Percentiles rank a stretch among this genome's conserved stretches.
These are phyloP conservation scores for Ranitomeya variabilis DNA, from an alignment of 2,113 vertebrate species.

Conservation along the genomic window DNA sequence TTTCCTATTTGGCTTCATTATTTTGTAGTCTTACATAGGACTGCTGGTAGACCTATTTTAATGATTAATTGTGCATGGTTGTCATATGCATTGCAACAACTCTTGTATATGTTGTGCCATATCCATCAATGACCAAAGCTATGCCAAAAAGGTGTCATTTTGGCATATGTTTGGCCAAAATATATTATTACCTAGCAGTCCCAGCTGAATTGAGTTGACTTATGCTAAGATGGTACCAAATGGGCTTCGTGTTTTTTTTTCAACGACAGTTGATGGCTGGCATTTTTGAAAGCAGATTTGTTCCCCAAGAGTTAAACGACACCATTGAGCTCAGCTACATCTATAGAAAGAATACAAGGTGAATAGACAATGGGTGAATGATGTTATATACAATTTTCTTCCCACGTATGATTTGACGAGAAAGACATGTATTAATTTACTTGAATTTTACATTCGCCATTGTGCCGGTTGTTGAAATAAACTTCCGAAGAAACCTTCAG, in stretches of 20 bases:
- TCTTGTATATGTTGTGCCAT: not conserved
- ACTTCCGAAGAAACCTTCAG: conserved; percentile 1
- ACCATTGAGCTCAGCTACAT: not conserved
- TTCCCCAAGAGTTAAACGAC: not conserved
- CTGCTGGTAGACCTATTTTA: not conserved
- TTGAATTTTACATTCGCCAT: not conserved
- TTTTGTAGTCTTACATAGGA: not conserved
- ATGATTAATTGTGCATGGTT: not conserved
- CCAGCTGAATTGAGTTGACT: not conserved
- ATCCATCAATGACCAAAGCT: not conserved
- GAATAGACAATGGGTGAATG: not conserved
- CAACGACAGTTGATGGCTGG: not conserved
- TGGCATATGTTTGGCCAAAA: too few species aligned
- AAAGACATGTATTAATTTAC: conserved; percentile 5
- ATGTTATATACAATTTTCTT: conserved; percentile 3
- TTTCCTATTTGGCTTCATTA: not conserved
- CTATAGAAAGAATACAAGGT: not conserved
- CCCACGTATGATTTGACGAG: conserved; percentile 3
- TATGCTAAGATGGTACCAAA: not conserved
- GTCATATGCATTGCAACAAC: too few species aligned
- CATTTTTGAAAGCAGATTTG: not conserved
- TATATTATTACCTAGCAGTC: not conserved
- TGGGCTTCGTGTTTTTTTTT: not conserved
- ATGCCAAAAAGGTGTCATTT: not conserved
- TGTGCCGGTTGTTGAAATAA: not conserved